Evolutionary conservation across 2,797 vertebrate species (phyloP).

Genomic region (Denticeps clupeoides): DNA sequence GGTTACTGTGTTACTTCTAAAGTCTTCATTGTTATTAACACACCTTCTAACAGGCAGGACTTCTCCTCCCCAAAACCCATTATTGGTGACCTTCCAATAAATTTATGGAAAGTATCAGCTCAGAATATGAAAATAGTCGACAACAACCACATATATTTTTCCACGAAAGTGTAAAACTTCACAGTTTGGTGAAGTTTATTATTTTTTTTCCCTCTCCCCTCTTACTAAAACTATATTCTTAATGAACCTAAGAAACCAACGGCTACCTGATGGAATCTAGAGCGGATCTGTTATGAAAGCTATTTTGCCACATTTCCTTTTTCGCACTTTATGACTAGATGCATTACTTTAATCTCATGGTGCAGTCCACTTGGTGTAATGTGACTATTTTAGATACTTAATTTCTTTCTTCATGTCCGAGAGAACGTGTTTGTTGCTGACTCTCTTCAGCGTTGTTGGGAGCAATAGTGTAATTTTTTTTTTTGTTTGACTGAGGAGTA

Average conservation of each 20-base stretch:
- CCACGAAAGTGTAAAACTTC: too few relatives aligned
- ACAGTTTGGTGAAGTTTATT: too few relatives aligned
- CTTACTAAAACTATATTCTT: neutral
- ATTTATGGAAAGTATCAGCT: too few relatives aligned
- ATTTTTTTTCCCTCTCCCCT: too few relatives aligned
- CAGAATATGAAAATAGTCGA: too few relatives aligned
- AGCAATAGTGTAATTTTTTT: conserved; percentile 61
- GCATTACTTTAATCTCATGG: neutral
- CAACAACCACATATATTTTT: too few relatives aligned
- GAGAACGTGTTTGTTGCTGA: conserved; percentile 52
- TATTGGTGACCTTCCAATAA: too few relatives aligned
- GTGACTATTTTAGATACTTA: conserved; percentile 24
- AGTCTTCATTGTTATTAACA: neutral
- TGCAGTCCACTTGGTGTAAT: conserved; percentile 7
- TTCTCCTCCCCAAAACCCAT: conserved; percentile 38
- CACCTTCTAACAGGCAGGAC: conserved; percentile 31
- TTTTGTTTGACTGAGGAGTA: too few relatives aligned
- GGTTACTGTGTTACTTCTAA: conserved; percentile 15
- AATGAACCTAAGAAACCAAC: conserved; percentile 11
- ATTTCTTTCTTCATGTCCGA: conserved; percentile 40
- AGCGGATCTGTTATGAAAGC: conserved; percentile 14
- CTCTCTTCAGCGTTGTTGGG: too few relatives aligned
- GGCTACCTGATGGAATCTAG: conserved; percentile 12
- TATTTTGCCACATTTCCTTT: conserved; percentile 18
- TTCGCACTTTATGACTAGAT: conserved; percentile 22